Base-by-base conservation (phyloP, 2,797 vertebrate genomes). In the Discoglossus pictus region DNA sequence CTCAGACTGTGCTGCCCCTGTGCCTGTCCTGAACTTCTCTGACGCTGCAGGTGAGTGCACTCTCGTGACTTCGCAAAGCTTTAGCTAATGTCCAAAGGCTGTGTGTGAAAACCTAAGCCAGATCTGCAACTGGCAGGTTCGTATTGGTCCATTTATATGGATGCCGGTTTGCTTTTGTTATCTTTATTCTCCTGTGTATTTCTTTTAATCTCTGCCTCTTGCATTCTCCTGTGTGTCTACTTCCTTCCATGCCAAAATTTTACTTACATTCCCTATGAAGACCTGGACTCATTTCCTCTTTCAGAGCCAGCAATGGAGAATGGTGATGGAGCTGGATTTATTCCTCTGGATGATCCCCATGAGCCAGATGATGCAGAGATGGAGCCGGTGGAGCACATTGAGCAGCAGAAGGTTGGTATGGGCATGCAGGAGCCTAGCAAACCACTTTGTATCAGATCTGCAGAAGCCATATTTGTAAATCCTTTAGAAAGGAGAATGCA, bases 341-440 rank as follows among this genome's bases (percentile, higher is more conserved):
- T 0, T 20, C 78, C 75, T 15, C 6, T 84, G 1, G 21, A 84
- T 2, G 65, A 1, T 1, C 80, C 73, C 43, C 44, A 65, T 1
- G 81, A 73, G 34, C 75, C 74, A 8, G 79, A 84, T 0, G 78
- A 85, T 1, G 46, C 66, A 44, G 87, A 86, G 8, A 1, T 76
- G 68, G 72, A 38, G 0, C 38, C 61, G 0, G 60, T 47, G 0
- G 82, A 92, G 2, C 84, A 78, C 2, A 1, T 89, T 0, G 74
- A 84, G 27, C 78, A 73, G 0, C 88, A 91, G 40, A 85, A 87
- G 91, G 93, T 90, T 56, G n/a, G n/a, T 5, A 8, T 31, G 27
- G 27, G 27, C n/a, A n/a, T n/a, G n/a, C n/a, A n/a, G n/a, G n/a
- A n/a, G n/a, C n/a, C n/a, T n/a, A n/a, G n/a, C n/a, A n/a, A n/a